Evolutionary conservation across 2,797 vertebrate species (phyloP), one percentile per base, ranked within the genome.

Genomic region (Bradypus variegatus): DNA sequence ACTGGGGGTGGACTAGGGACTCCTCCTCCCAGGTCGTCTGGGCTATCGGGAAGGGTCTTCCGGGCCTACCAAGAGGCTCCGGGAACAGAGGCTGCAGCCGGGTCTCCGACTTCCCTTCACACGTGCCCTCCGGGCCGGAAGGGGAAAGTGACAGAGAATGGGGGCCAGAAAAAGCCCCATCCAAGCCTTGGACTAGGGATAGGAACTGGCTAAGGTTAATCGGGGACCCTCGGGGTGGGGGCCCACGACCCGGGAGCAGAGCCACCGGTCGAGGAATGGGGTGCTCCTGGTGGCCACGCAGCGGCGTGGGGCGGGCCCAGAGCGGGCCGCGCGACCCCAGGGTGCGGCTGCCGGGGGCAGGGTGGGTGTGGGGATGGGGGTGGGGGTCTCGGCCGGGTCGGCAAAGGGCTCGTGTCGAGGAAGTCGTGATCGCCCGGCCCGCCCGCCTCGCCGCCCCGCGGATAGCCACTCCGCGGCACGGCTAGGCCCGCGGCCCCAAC

Each of bases 401-500:
- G 64, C 36, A 65, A 88, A 87, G 79, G 89, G 90, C 64, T 76
- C 82, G 83, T 73, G 89, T 90, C 70, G 81, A 38, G 48, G 84
- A 94, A 93, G 89, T 73, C 84, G 69, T 55, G 60, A 73, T 82
- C 45, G 86, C 89, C 91, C 60, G 72, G 91, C 76, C 86, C 90
- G 81, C 94, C 93, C 60, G 62, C 95, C 95, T 92, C 31, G 86
- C 89, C 88, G 79, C 87, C 93, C 79, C 88, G 62, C 77, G 16
- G 89, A 83, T 78, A 38, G 82, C 82, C 95, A 79, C 94, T 95
- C 92, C 95, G 58, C 91, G 92, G 95, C 94, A 88, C 78, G 95
- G 88, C 90, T 88, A 87, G 95, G 92, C 86, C 93, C 90, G 87
- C 53, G 92, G 96, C 94, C 94, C 92, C 95, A 96, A 97, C 97